Conservation (phyloP, 2,113 vertebrate genomes). For the Onychorhynchus coronatus region DNA sequence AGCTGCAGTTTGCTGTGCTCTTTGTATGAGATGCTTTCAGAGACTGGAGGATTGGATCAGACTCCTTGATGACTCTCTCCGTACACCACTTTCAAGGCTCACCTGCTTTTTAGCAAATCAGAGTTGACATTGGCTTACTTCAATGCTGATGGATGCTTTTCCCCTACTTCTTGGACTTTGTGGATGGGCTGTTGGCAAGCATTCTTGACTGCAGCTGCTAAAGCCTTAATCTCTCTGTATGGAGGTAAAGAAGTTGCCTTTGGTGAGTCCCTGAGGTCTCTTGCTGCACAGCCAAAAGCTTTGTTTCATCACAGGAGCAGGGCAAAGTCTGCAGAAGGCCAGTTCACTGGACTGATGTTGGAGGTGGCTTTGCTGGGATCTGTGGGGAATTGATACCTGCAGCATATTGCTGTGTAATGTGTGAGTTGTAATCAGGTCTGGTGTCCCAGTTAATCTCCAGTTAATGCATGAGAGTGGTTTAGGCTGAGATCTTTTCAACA, state of each 20-base stretch:
- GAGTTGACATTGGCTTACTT: constrained; percentile 6
- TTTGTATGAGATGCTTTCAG: not conserved
- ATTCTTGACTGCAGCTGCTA: not conserved
- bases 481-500: not conserved
- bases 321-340: not conserved
- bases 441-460: not conserved
- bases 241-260: not conserved
- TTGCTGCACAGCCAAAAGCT: not conserved
- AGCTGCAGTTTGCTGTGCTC: constrained; percentile 11
- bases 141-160: not conserved
- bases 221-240: not conserved
- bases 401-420: fast-evolving
- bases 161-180: not conserved
- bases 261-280: not conserved
- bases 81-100: not conserved
- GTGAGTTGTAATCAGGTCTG: not conserved
- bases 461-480: not conserved
- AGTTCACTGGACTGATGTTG: not conserved
- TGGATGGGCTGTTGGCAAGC: not conserved
- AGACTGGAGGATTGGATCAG: not conserved
- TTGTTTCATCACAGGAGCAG: not conserved
- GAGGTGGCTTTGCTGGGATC: not conserved
- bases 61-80: not conserved
- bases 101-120: constrained; percentile 32
- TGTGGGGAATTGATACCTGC: fast-evolving